Conservation (phyloP, 2,113 vertebrate species). For the Sinocyclocheilus grahami region DNA sequence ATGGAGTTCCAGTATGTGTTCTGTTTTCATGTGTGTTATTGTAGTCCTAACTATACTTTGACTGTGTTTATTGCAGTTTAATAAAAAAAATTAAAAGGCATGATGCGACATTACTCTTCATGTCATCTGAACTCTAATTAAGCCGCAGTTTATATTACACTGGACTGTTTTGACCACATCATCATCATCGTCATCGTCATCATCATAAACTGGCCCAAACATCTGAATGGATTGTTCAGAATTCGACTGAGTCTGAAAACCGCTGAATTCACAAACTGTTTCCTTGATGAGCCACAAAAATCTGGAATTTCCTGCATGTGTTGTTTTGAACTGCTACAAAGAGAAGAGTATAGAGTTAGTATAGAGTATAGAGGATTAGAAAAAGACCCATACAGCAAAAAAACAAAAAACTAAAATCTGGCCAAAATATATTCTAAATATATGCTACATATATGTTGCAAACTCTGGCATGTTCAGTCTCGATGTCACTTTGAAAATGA, state of each 20-base stretch:
- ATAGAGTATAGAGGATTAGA: neutral
- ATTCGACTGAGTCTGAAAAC: neutral
- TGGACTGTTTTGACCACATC: neutral
- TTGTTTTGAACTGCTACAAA: neutral
- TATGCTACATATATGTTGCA: too few species aligned
- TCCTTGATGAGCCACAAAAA: slow-evolving; percentile 1
- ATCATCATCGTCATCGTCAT: neutral
- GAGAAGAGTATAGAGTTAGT: too few species aligned
- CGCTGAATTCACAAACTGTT: neutral
- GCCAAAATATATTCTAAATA: too few species aligned
- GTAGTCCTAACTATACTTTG: too few species aligned
- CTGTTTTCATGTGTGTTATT: too few species aligned
- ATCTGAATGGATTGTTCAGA: neutral
- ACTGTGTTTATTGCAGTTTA: too few species aligned
- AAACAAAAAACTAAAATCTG: too few species aligned
- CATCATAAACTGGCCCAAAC: neutral
- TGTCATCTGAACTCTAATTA: neutral
- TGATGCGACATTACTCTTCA: too few species aligned
- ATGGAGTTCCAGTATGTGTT: too few species aligned
- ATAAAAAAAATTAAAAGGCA: too few species aligned
- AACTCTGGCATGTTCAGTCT: slow-evolving; percentile 2
- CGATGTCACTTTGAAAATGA: slow-evolving; percentile 45
- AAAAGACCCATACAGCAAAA: too few species aligned
- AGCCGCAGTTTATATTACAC: neutral
- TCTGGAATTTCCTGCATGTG: neutral